phyloP scores from a whole-genome alignment of 2,113 vertebrate genomes.

The Tenebrosternarchus preto region DNA sequence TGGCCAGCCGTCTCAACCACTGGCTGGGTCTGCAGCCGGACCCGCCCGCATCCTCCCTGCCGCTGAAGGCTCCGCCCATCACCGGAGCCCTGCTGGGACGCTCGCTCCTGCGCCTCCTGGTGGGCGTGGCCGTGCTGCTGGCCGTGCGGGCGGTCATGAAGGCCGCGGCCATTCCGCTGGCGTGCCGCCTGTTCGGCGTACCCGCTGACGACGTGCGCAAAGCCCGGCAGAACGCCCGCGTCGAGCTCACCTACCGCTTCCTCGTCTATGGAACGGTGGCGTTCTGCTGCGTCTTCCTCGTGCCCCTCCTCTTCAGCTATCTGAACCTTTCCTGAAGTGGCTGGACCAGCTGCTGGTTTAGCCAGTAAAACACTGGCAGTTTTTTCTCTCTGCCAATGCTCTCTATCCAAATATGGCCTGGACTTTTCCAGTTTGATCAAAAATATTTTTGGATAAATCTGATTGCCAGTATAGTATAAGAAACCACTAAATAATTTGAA shows the following conservation, averaged over 20 bases:
- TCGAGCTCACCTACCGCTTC: conserved; percentile 94
- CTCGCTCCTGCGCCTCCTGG: conserved; percentile 78
- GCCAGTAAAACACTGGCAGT: neutral
- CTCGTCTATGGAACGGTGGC: conserved; percentile 90
- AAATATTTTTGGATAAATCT: neutral
- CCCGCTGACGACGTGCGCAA: conserved; percentile 76
- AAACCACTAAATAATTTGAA: conserved; percentile 32
- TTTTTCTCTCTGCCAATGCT: neutral
- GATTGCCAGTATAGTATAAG: neutral
- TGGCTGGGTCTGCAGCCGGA: conserved; percentile 80
- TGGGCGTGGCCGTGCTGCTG: conserved; percentile 83
- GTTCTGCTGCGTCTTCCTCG: conserved; percentile 82
- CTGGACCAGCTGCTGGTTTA: neutral
- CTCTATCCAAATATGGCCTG: neutral
- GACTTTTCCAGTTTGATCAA: conserved; percentile 7
- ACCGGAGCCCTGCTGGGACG: conserved; percentile 72
- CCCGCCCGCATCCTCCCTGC: conserved; percentile 74
- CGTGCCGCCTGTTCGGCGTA: conserved; percentile 81
- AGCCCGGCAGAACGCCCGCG: conserved; percentile 86
- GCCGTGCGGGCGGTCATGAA: conserved; percentile 84
- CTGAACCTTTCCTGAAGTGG: conserved; percentile 81
- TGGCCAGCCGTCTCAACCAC: conserved; percentile 82
- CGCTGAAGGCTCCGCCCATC: conserved; percentile 78
- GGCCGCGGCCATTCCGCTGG: conserved; percentile 83
- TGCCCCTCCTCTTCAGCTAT: conserved; percentile 82